phyloP scores from a whole-genome alignment of 2,888 invertebrate species.

The Drosophila helvetica region DNA sequence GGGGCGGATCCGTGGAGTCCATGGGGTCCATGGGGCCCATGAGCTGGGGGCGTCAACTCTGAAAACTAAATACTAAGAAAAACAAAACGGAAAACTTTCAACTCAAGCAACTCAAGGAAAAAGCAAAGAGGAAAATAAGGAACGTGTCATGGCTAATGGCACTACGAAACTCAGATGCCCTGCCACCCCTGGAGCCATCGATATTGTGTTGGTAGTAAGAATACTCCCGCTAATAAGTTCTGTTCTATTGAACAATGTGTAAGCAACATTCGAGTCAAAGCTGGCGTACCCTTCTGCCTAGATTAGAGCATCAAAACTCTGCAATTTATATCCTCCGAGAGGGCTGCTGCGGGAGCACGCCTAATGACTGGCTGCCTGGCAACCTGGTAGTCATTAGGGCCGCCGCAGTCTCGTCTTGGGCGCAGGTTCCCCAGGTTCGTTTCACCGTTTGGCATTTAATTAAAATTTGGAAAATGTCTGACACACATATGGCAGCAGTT shows the following conservation, averaged over 20 bases:
- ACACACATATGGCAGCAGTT: conserved; percentile 14
- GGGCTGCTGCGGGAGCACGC: neutral
- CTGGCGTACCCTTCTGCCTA: neutral
- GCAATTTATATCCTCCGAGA: conserved; percentile 40
- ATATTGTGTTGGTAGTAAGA: neutral
- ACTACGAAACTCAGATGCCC: neutral
- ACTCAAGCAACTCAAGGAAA: conserved; percentile 18
- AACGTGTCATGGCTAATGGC: neutral
- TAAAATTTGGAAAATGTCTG: conserved; percentile 20
- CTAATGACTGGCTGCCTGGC: conserved; percentile 13
- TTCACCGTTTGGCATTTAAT: conserved; percentile 20
- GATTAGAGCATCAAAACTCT: conserved; percentile 13
- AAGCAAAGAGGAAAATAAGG: conserved; percentile 4
- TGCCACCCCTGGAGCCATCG: neutral
- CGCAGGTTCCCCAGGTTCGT: conserved; percentile 1
- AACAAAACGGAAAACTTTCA: conserved; percentile 26
- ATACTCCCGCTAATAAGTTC: no score
- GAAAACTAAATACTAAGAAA: conserved; percentile 33
- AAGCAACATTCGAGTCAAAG: no score
- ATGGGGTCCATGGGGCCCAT: conserved; percentile 5
- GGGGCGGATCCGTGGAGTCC: conserved; percentile 11
- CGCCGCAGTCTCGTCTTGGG: neutral
- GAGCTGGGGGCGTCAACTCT: conserved; percentile 40
- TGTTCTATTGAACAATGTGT: no score
- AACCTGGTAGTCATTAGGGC: conserved; percentile 21